phyloP scores from a whole-genome alignment of 2,888 invertebrate genomes.

The Erannis defoliaria region DNA sequence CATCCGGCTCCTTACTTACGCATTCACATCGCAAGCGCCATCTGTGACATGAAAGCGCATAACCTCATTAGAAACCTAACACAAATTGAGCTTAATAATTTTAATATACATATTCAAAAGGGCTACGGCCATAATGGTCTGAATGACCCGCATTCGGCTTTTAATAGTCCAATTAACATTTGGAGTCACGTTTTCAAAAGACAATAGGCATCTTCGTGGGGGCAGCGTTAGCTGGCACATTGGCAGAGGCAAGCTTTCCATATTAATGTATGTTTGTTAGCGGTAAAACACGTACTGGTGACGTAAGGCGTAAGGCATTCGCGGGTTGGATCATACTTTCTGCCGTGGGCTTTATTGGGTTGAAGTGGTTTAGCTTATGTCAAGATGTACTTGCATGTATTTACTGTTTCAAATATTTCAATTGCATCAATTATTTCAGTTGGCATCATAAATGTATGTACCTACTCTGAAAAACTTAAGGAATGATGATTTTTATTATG shows the following conservation, averaged over 20 bases:
- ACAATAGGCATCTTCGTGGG: conserved; percentile 86
- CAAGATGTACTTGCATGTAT: not conserved
- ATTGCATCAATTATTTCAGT: no score
- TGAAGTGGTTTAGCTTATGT: conserved; percentile 11
- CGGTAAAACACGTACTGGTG: conserved; percentile 84
- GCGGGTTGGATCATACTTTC: conserved; percentile 67
- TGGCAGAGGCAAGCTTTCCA: conserved; percentile 82
- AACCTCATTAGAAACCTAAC: conserved; percentile 85
- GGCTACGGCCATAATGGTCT: conserved; percentile 80
- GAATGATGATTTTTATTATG: no score
- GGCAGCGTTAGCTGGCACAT: conserved; percentile 84
- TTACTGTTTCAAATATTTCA: no score
- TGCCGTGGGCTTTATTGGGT: conserved; percentile 59
- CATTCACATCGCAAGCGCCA: conserved; percentile 77
- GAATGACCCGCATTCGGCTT: conserved; percentile 86
- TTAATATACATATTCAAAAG: conserved; percentile 87
- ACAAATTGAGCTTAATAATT: conserved; percentile 85
- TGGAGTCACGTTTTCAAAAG: conserved; percentile 85
- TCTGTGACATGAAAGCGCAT: conserved; percentile 86
- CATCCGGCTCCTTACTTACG: conserved; percentile 82
- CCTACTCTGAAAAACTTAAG: no score
- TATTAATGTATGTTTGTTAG: conserved; percentile 87
- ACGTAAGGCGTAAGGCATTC: conserved; percentile 77
- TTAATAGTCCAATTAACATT: conserved; percentile 86
- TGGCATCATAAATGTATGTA: no score